These are phyloP conservation scores for Myotis findleyi DNA, from an alignment of 2,797 vertebrate species.

Conservation along the genomic window DNA sequence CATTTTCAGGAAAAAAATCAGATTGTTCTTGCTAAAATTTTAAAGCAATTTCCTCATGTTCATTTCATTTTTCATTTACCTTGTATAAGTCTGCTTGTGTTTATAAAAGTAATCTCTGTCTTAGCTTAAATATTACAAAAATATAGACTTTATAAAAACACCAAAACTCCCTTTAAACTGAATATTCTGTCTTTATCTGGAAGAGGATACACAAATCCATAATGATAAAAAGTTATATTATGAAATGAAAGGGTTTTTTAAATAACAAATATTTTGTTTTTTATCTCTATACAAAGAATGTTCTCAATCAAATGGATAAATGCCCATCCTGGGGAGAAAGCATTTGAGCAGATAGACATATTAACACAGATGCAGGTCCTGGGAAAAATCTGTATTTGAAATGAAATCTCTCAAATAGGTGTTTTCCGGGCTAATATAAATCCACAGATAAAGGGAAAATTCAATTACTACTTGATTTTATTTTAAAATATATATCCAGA, in stretches of 20 bases:
- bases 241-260: not conserved
- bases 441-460: not conserved
- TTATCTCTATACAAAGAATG: not conserved
- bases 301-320: slow-evolving; percentile 22
- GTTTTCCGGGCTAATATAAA: not conserved
- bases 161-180: not conserved
- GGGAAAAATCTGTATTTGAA: slow-evolving; percentile 22
- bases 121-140: not conserved
- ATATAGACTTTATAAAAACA: not conserved
- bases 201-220: not conserved
- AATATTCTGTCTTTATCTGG: slow-evolving; percentile 3
- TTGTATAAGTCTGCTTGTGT: not conserved
- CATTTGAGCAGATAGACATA: not conserved
- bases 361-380: not conserved
- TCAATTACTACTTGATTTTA: not conserved
- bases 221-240: slow-evolving; percentile 26
- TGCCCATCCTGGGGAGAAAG: not conserved
- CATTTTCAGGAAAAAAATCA: not conserved
- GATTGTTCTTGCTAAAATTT: not conserved
- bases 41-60: not conserved
- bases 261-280: slow-evolving; percentile 42
- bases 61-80: not conserved
- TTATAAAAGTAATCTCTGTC: not conserved
- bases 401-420: not conserved
- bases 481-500: not conserved